Percentiles rank a stretch among this genome's conserved stretches.
These are phyloP conservation scores for Zapus hudsonius DNA, from an alignment of 2,113 vertebrate genomes.

Conservation along the genomic window DNA sequence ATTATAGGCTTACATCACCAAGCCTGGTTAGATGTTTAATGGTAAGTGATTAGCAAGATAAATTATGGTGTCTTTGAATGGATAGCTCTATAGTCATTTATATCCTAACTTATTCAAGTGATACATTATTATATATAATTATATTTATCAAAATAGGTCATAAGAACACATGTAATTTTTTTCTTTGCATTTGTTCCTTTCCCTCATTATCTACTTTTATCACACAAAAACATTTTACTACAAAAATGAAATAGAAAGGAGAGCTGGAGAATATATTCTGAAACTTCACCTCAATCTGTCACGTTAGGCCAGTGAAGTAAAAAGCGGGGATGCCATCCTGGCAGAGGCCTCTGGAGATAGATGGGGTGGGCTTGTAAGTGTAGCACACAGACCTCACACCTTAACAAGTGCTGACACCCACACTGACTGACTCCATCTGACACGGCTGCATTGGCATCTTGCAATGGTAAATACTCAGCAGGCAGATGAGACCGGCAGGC, in stretches of 20 bases:
- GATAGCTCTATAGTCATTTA: background rate
- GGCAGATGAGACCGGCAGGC: background rate
- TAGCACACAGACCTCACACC: background rate
- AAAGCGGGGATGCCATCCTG: background rate
- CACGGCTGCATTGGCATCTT: background rate
- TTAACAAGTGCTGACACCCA: background rate
- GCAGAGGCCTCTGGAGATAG: background rate
- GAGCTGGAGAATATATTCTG: background rate
- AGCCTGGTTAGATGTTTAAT: background rate
- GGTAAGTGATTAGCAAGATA: background rate
- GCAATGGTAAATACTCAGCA: background rate
- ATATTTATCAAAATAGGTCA: background rate
- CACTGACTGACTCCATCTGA: background rate
- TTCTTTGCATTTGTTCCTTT: background rate
- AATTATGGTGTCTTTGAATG: background rate
- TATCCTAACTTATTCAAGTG: constrained; percentile 20
- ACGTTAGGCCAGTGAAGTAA: background rate
- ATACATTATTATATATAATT: constrained; percentile 37
- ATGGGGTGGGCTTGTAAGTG: background rate
- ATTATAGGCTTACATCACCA: background rate
- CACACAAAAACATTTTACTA: background rate
- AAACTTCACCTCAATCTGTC: constrained; percentile 41
- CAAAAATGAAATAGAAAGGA: background rate
- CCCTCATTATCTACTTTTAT: background rate
- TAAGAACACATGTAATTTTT: background rate